Evolutionary conservation across 2,888 invertebrate genomes (phyloP).

Genomic region (Euzetes globulus): DNA sequence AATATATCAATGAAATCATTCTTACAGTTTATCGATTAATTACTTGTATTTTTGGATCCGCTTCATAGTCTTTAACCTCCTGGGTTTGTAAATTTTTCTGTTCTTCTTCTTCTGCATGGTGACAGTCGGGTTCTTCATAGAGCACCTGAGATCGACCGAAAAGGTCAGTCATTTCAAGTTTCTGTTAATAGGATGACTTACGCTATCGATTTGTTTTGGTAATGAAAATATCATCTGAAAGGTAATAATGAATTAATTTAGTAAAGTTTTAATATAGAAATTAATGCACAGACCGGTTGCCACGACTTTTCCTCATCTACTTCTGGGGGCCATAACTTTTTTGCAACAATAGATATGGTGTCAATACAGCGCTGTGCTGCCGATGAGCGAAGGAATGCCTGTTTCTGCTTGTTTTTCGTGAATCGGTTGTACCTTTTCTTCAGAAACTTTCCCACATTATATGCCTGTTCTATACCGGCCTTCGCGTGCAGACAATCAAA

Average conservation of each 20-base stretch:
- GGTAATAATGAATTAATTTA: neutral
- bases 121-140: conserved; percentile 30
- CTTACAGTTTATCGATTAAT: no score
- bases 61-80: conserved; percentile 13
- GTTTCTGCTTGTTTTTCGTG: neutral
- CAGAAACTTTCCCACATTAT: conserved; percentile 19
- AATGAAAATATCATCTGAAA: conserved; percentile 22
- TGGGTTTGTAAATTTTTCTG: neutral
- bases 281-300: neutral
- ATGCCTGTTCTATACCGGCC: conserved; percentile 26
- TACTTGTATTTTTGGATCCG: conserved; percentile 12
- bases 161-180: neutral
- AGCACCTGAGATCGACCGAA: neutral
- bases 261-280: neutral
- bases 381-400: neutral
- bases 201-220: conserved; percentile 26
- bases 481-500: neutral
- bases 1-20: no score
- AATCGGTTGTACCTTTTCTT: conserved; percentile 2
- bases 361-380: conserved; percentile 27
- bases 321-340: conserved; percentile 16
- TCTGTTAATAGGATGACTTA: neutral
- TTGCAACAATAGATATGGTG: conserved; percentile 10
- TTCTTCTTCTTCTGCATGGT: conserved; percentile 5
- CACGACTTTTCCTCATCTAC: neutral